A percentile compares a stretch with the other conserved stretches of the same genome.
These are phyloP conservation scores for Acipenser oxyrinchus DNA, from an alignment of 2,797 vertebrate genomes.

Conservation along the genomic window DNA sequence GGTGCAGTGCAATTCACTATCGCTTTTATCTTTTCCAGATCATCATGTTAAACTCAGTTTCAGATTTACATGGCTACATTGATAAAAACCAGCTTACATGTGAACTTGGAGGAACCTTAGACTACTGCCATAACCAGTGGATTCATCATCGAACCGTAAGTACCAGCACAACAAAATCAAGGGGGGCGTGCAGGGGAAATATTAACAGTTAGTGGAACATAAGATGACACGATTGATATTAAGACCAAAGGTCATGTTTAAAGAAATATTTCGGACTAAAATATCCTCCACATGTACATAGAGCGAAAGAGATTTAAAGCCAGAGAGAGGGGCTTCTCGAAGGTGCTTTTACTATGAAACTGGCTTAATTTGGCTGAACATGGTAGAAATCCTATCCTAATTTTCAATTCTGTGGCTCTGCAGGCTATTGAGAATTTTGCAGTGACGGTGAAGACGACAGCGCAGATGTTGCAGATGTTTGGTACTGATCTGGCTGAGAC, in stretches of 20 bases:
- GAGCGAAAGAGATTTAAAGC: too few relatives aligned
- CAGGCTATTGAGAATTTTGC: constrained; percentile 95
- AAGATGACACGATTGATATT: too few relatives aligned
- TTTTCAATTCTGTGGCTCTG: constrained; percentile 14
- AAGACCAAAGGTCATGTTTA: too few relatives aligned
- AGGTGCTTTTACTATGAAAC: too few relatives aligned
- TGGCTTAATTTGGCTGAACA: too few relatives aligned
- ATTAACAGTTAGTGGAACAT: too few relatives aligned
- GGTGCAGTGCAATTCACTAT: too few relatives aligned
- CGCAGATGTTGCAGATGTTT: constrained; percentile 83
- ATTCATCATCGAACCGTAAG: constrained; percentile 88
- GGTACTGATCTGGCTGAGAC: constrained; percentile 75
- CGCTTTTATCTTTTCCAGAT: constrained; percentile 51
- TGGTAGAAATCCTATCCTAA: too few relatives aligned
- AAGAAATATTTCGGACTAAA: too few relatives aligned
- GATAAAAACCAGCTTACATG: constrained; percentile 82
- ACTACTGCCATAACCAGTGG: constrained; percentile 86
- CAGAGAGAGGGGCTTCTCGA: too few relatives aligned
- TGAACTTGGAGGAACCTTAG: constrained; percentile 81
- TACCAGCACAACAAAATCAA: constrained; percentile 7
- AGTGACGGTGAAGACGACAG: constrained; percentile 82
- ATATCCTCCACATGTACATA: too few relatives aligned
- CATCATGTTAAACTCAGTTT: constrained; percentile 84
- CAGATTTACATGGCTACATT: constrained; percentile 81
- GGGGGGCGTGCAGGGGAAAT: background rate